Conservation (phyloP, 2,113 vertebrate species). For the Passer domesticus region DNA sequence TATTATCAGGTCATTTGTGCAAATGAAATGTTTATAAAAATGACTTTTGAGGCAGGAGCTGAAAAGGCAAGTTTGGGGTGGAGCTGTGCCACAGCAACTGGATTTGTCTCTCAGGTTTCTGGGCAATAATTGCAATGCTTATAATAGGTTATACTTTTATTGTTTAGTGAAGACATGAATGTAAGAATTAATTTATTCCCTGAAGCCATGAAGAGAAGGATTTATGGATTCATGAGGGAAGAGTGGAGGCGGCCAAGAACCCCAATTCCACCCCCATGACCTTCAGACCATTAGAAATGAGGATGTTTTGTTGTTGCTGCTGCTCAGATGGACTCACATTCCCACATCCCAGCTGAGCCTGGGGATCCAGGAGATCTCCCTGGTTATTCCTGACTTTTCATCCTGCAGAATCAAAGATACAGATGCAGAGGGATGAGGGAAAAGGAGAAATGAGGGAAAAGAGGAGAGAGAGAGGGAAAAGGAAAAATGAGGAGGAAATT, state of each 20-base stretch:
- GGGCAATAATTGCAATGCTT: background rate
- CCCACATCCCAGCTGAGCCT: background rate
- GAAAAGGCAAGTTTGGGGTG: background rate
- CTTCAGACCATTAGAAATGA: background rate
- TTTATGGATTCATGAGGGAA: background rate
- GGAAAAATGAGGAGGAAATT: background rate
- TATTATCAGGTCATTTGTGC: background rate
- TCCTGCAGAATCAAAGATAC: background rate
- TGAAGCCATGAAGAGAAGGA: background rate
- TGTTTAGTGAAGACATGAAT: background rate
- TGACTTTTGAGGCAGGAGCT: background rate
- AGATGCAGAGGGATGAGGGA: accelerated
- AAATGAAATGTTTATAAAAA: background rate
- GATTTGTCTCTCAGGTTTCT: background rate
- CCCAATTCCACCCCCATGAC: accelerated
- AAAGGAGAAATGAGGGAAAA: background rate
- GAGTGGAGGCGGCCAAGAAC: background rate
- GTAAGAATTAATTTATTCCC: background rate
- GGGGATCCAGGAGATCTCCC: accelerated
- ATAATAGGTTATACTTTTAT: background rate
- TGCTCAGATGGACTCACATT: background rate
- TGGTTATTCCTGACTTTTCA: background rate
- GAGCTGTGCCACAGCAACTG: background rate
- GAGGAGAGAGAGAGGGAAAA: background rate
- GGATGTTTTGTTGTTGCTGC: background rate